A percentile compares a stretch with the other conserved stretches of the same genome.
phyloP scores from a whole-genome alignment of 1,140 invertebrate species.

The Delia radicum region DNA sequence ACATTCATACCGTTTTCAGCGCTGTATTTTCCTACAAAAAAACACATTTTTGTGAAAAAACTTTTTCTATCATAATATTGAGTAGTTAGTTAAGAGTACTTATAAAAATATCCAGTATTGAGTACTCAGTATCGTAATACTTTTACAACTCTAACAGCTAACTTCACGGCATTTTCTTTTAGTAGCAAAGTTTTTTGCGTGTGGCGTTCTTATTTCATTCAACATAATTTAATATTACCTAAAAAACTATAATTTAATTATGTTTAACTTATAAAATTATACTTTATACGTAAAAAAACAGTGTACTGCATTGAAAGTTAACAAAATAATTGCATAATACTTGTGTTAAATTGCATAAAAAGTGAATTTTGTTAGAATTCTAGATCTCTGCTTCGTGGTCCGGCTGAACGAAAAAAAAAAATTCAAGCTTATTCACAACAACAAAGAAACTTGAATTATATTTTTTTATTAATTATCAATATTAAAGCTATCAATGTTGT shows the following conservation, averaged over 20 bases:
- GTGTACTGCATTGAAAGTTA: neutral
- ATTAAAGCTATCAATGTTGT: conserved; percentile 7
- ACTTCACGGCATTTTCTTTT: neutral
- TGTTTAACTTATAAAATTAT: neutral
- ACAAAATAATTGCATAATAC: neutral
- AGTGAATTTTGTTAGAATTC: neutral
- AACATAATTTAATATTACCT: neutral
- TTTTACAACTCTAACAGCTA: neutral
- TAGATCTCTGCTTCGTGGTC: neutral
- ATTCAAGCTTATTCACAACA: neutral
- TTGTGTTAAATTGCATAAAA: neutral
- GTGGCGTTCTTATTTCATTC: neutral
- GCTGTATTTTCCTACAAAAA: no score
- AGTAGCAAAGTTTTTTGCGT: neutral
- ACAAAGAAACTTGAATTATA: neutral
- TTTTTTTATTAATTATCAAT: neutral
- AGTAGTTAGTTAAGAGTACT: no score
- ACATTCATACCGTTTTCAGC: no score
- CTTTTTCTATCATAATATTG: no score
- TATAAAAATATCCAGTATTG: no score
- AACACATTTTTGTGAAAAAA: no score
- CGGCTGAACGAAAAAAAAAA: neutral
- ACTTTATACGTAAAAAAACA: neutral
- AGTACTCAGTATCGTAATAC: no score
- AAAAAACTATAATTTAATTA: neutral